These are phyloP conservation scores for Notodonta ziczac DNA, from an alignment of 2,888 invertebrate genomes.

Conservation along the genomic window DNA sequence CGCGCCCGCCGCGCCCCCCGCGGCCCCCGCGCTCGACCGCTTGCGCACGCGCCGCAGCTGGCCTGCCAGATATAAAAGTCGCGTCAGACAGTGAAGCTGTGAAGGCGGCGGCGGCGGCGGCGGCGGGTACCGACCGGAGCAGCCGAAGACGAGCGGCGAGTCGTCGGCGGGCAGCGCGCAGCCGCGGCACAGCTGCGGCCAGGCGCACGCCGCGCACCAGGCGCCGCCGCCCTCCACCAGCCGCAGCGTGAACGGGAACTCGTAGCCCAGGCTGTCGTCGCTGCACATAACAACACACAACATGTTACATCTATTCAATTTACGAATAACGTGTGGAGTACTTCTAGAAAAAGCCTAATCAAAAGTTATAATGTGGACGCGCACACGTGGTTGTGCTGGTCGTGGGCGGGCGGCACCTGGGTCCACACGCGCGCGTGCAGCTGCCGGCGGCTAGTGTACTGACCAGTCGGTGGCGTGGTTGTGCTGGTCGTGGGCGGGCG, in stretches of 20 bases:
- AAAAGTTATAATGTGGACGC: no score
- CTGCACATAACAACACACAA: slow-evolving; percentile 74
- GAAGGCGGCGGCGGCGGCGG: no score
- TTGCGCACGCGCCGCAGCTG: slow-evolving; percentile 25
- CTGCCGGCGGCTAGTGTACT: no score
- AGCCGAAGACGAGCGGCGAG: slow-evolving; percentile 52
- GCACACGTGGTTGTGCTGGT: no score
- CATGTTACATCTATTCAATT: background rate
- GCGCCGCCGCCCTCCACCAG: slow-evolving; percentile 88
- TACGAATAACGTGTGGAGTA: no score
- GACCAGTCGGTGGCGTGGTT: no score
- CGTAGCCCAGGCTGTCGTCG: slow-evolving; percentile 96
- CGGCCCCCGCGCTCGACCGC: slow-evolving; percentile 41
- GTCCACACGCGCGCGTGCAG: no score
- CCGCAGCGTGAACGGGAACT: slow-evolving; percentile 95
- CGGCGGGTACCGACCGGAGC: slow-evolving; percentile 16
- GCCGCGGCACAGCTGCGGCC: slow-evolving; percentile 94
- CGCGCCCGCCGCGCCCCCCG: slow-evolving; percentile 53
- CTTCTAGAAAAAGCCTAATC: no score
- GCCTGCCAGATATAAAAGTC: slow-evolving; percentile 22
- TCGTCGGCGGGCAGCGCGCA: slow-evolving; percentile 87
- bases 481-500: no score
- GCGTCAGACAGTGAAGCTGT: no score
- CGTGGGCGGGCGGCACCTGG: no score
- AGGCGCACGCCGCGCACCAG: slow-evolving; percentile 90